Conservation (phyloP, 2,797 vertebrate species). For the Anolis apletophallus region DNA sequence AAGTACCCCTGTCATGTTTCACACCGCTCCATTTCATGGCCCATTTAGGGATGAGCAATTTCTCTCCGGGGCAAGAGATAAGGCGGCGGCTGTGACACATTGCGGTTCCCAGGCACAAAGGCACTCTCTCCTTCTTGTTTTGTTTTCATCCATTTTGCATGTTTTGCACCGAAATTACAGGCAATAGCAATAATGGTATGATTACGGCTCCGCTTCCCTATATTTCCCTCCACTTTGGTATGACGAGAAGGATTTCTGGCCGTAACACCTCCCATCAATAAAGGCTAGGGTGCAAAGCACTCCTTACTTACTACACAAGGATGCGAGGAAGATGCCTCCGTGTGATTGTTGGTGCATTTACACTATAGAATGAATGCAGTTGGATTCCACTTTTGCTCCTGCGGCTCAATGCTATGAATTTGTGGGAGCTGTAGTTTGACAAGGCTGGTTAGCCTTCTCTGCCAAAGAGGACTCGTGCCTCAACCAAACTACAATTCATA, state of each 20-base stretch:
- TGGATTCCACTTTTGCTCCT: too few relatives aligned
- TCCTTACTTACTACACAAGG: constrained; percentile 11
- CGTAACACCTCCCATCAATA: constrained; percentile 66
- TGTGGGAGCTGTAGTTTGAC: too few relatives aligned
- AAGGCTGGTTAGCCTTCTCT: too few relatives aligned
- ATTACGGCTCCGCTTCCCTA: constrained; percentile 65
- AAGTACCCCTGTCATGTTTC: constrained; percentile 69
- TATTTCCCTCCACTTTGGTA: neutral
- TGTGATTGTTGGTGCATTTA: too few relatives aligned
- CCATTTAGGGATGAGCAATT: constrained; percentile 72
- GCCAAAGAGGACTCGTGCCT: too few relatives aligned
- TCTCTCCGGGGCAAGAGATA: constrained; percentile 72
- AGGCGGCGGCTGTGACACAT: constrained; percentile 62
- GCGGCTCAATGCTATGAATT: too few relatives aligned
- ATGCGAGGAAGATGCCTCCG: neutral
- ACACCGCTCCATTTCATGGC: constrained; percentile 72
- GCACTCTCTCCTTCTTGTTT: constrained; percentile 51
- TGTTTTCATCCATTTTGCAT: constrained; percentile 60
- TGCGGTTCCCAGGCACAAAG: constrained; percentile 57
- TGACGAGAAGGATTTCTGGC: constrained; percentile 59
- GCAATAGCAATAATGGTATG: constrained; percentile 64
- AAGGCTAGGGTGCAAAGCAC: constrained; percentile 36
- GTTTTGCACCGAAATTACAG: constrained; percentile 53
- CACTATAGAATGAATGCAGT: too few relatives aligned
- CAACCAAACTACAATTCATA: too few relatives aligned